Base-by-base conservation (phyloP, 1,140 invertebrate species). In the Centruroides vittatus region DNA sequence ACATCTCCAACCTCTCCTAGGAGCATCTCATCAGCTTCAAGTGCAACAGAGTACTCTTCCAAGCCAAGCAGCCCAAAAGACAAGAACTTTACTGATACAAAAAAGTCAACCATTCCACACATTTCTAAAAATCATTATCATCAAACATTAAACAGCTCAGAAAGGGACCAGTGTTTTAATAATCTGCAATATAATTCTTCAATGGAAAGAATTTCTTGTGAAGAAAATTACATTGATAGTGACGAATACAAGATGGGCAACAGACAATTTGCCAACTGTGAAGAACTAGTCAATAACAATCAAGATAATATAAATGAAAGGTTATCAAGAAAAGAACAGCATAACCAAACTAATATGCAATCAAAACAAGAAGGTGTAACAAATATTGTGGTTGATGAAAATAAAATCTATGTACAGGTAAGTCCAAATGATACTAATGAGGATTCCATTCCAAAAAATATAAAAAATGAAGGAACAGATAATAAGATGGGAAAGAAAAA, bases 21-120 rank as follows among this genome's bases (percentile, higher is more conserved):
- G 63, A 82, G 73, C 63, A 80, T 75, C 74, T 79, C 81, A 73
- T 84, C 82, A 69, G 79, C 81, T 67, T 88, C 82, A 41, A 41
- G 41, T 41, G 8, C 8, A 41, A 41, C 41, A 41, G 41, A 41
- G 41, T 41, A 8, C 41, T 41, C 41, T 8, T 41, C 41, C 8
- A 41, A 41, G 41, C 8, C 41, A 41, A 41, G 8, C 41, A 41
- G 41, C 41, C 41, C 41, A 41, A 41, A 41, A 41, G 41, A 41
- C 5, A 41, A 41, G 8, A 41, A 41, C 8, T 41, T 41, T 41
- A 0, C 41, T 41, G 41, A 41, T 41, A 41, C 41, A 6, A 41
- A 41, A 41, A 41, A 41, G 41, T 41, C 3, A 41, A 3, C 8
- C 8, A 41, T 41, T 41, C 41, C 41, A 6, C 41, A 41, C 41